phyloP scores from a whole-genome alignment of 2,888 invertebrate genomes.

The Drosophila nr. perissopoda region DNA sequence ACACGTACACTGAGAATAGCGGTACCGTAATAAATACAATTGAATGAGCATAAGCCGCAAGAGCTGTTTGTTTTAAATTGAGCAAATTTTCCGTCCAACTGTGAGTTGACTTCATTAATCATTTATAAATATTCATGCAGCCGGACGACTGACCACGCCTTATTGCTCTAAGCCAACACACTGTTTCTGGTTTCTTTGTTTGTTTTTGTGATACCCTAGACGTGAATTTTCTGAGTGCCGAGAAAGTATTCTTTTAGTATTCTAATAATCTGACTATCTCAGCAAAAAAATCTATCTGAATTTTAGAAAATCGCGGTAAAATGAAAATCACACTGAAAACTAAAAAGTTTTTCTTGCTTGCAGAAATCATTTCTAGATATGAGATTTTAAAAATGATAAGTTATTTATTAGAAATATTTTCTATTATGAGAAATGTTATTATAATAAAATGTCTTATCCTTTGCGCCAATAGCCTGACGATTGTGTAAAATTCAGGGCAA shows the following conservation, averaged over 20 bases:
- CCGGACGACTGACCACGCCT: constrained; percentile 29
- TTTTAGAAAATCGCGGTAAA: neutral
- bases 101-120: constrained; percentile 65
- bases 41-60: constrained; percentile 24
- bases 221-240: neutral
- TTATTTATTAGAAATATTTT: neutral
- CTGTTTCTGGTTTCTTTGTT: neutral
- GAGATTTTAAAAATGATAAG: neutral
- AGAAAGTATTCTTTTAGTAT: neutral
- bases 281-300: neutral
- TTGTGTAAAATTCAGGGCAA: neutral
- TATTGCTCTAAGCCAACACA: constrained; percentile 7
- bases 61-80: constrained; percentile 26
- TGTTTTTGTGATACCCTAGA: neutral
- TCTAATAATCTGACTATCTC: neutral
- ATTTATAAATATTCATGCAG: constrained; percentile 70
- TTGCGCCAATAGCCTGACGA: rapidly evolving
- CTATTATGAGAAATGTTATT: neutral
- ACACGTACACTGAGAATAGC: constrained; percentile 12
- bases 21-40: constrained; percentile 4
- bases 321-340: neutral
- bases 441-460: neutral
- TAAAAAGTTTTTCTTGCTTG: neutral
- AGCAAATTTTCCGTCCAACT: constrained; percentile 18
- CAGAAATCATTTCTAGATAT: neutral